Conservation (phyloP, 2,113 vertebrate species). For the Neotragus pygmaeus region DNA sequence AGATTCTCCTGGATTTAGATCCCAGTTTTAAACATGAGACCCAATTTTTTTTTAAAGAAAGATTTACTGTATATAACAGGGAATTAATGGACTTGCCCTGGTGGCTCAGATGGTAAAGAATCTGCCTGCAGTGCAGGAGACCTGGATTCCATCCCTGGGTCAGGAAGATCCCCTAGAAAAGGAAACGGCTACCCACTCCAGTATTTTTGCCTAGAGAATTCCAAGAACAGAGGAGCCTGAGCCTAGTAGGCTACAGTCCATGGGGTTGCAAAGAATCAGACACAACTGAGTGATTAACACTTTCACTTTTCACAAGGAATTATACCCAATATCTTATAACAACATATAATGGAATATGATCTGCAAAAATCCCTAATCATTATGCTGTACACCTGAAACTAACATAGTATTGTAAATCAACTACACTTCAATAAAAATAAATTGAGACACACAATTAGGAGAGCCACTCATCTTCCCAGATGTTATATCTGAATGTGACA, state of each 20-base stretch:
- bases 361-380: neutral
- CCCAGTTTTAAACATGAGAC: neutral
- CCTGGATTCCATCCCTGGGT: neutral
- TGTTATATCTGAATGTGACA: neutral
- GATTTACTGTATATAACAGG: neutral
- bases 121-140: neutral
- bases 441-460: neutral
- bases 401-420: neutral
- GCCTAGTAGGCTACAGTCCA: neutral
- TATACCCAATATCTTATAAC: neutral
- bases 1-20: neutral
- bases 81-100: neutral
- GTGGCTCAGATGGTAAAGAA: neutral
- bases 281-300: neutral
- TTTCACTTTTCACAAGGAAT: neutral
- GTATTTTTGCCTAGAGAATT: neutral
- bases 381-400: neutral
- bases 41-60: neutral
- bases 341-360: neutral
- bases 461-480: neutral
- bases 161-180: neutral
- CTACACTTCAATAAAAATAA: neutral
- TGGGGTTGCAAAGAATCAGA: neutral
- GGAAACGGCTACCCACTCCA: neutral
- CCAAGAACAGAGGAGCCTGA: neutral